Conservation (phyloP, 2,113 vertebrate species). For the pig (Sus scrofa) region T2T-Sscrofa CM000817.6:44537001-44537500, state of each 20-base stretch:
- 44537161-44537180: neutral
- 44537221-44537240: neutral
- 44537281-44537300: neutral
- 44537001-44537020: neutral
- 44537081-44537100: neutral
- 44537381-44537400: neutral
- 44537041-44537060: neutral
- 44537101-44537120: neutral
- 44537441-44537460: neutral
- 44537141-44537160: neutral
- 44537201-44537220: neutral
- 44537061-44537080: neutral
- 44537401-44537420: neutral
- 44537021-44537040: neutral
- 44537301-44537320: neutral
- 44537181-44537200: neutral
- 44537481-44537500: neutral
- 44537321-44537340: neutral
- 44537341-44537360: neutral
- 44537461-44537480: constrained; percentile 24
- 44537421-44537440: neutral
- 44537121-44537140: neutral
- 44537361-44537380: neutral
- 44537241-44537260: neutral
- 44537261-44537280: accelerated